Conservation (phyloP, 2,113 vertebrate genomes). For the Tragelaphus strepsiceros region DNA sequence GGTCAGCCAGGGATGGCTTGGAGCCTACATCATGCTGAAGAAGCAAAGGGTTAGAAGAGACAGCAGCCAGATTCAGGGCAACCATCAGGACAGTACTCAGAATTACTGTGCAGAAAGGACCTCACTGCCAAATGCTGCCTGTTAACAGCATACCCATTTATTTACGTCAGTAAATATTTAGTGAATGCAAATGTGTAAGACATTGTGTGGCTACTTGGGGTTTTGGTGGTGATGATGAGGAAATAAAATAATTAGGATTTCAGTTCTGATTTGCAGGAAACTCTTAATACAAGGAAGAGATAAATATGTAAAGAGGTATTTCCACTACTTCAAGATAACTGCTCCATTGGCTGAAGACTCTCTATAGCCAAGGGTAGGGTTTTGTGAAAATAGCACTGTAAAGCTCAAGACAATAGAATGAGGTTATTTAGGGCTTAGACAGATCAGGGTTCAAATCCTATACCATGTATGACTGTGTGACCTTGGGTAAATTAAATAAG, state of each 20-base stretch:
- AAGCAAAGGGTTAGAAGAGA: slow-evolving; percentile 31
- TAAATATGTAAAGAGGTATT: neutral
- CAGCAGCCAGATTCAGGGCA: neutral
- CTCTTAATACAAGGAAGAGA: neutral
- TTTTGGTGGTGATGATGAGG: neutral
- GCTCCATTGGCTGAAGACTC: neutral
- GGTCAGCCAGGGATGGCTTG: slow-evolving; percentile 55
- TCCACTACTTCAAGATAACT: neutral
- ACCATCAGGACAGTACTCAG: neutral
- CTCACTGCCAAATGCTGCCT: slow-evolving; percentile 3
- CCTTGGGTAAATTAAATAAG: neutral
- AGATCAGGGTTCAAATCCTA: neutral
- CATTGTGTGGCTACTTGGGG: neutral
- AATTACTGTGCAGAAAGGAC: slow-evolving; percentile 14
- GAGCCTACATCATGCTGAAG: slow-evolving; percentile 32
- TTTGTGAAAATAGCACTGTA: neutral
- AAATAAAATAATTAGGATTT: neutral
- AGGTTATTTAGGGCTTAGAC: neutral
- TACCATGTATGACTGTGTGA: neutral
- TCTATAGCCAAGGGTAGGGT: neutral
- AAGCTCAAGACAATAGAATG: neutral
- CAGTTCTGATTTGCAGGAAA: neutral
- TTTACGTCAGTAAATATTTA: slow-evolving; percentile 15
- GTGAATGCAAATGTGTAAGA: neutral
- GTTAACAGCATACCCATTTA: neutral